phyloP scores from a whole-genome alignment of 2,888 invertebrate species.

The Philereme transversata region DNA sequence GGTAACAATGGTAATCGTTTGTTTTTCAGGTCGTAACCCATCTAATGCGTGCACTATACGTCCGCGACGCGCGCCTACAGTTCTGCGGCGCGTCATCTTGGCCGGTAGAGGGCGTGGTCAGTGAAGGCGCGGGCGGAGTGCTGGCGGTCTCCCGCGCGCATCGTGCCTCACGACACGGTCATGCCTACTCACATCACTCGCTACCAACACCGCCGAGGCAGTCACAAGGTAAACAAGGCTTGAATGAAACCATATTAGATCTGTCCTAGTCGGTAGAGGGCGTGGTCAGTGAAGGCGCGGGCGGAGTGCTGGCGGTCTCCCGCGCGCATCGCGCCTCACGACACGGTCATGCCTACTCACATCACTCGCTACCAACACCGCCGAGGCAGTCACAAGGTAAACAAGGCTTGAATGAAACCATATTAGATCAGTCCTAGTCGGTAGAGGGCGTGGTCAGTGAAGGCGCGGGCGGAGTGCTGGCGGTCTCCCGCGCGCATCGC shows the following conservation, averaged over 20 bases:
- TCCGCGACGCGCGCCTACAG: conserved; percentile 91
- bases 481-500: background rate
- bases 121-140: conserved; percentile 70
- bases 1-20: no score
- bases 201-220: conserved; percentile 31
- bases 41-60: conserved; percentile 92
- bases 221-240: conserved; percentile 34
- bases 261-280: no score
- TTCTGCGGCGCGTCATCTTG: conserved; percentile 63
- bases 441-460: background rate
- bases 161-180: conserved; percentile 30
- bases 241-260: background rate
- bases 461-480: background rate
- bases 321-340: no score
- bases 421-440: background rate
- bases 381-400: background rate
- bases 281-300: background rate
- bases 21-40: conserved; percentile 85
- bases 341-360: conserved; percentile 8
- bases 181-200: conserved; percentile 18
- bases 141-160: conserved; percentile 46
- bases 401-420: no score
- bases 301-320: no score
- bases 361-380: conserved; percentile 1
- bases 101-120: conserved; percentile 67